phyloP scores from a whole-genome alignment of 1,140 invertebrate species.

The Ericerus pela region DNA sequence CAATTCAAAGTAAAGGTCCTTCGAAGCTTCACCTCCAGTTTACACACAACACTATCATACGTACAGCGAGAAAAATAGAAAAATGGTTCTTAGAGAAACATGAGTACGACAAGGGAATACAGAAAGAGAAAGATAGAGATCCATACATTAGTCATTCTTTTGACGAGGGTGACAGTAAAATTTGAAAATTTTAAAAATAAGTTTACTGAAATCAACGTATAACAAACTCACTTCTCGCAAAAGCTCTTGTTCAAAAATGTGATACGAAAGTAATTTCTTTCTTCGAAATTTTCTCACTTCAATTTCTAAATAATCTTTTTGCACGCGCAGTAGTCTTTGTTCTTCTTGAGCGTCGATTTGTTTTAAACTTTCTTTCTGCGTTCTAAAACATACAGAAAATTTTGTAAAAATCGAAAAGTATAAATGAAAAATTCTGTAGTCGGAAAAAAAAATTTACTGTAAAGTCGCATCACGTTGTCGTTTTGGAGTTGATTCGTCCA shows the following conservation, averaged over 20 bases:
- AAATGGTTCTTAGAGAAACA: too few species aligned
- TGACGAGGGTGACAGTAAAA: too few species aligned
- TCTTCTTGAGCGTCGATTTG: slow-evolving; percentile 83
- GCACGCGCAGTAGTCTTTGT: slow-evolving; percentile 64
- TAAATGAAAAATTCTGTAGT: neutral
- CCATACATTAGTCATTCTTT: too few species aligned
- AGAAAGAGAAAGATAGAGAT: too few species aligned
- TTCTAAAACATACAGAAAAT: slow-evolving; percentile 22
- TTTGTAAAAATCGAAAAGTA: neutral
- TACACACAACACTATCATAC: too few species aligned
- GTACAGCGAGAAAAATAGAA: too few species aligned
- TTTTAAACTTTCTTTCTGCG: slow-evolving; percentile 83
- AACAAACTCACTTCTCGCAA: slow-evolving; percentile 56
- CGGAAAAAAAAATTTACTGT: slow-evolving; percentile 41
- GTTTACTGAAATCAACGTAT: too few species aligned
- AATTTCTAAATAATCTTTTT: slow-evolving; percentile 80
- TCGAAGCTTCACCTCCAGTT: too few species aligned
- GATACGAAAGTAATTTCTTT: slow-evolving; percentile 71
- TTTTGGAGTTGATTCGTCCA: slow-evolving; percentile 83
- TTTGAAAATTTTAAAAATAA: neutral
- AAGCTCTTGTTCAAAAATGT: slow-evolving; percentile 80
- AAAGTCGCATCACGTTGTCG: slow-evolving; percentile 77
- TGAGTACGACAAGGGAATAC: too few species aligned
- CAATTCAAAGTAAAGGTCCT: too few species aligned
- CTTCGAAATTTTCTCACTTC: slow-evolving; percentile 85